Evolutionary conservation across 2,113 vertebrate genomes (phyloP), one percentile per base, ranked within the genome.

Genomic region (Glaucidium brasilianum): DNA sequence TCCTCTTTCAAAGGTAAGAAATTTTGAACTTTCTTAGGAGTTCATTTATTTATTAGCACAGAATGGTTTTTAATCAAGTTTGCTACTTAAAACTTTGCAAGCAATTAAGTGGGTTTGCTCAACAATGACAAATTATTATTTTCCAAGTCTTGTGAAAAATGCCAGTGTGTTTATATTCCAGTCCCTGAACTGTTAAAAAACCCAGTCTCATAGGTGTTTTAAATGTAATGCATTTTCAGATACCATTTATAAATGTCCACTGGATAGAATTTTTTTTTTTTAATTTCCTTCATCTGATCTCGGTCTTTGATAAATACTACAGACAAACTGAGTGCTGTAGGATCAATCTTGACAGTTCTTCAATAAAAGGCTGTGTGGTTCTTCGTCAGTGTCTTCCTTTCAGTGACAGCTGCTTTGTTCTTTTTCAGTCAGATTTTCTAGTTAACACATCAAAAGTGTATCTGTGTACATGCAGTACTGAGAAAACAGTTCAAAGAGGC

Each of bases 361-460:
- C 98, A 98, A 99, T 98, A 99, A 98, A 99, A 98, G 98, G 98
- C 98, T 98, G 98, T 97, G 97, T 98, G 97, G 98, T 98, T 99
- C 98, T 98, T 97, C 97, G 98, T 98, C 98, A 99, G 98, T 98
- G 98, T 97, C 98, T 99, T 98, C 98, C 98, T 98, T 96, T 98
- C 97, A 98, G 97, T 99, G 99, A 99, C 98, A 99, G 98, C 98
- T 98, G 98, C 99, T 99, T 99, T 99, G 99, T 99, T 99, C 98
- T 99, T 97, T 98, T 97, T 97, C 97, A 98, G 98, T 99, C 98
- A 99, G 98, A 98, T 99, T 98, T 98, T 98, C 98, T 98, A 98
- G 98, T 99, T 98, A 99, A 98, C 98, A 99, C 98, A 99, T 99
- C 98, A 99, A 99, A 99, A 98, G 98, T 98, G 98, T 97, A 98